Base-by-base conservation (phyloP, 2,888 invertebrate species). In the Catocala fraxini region DNA sequence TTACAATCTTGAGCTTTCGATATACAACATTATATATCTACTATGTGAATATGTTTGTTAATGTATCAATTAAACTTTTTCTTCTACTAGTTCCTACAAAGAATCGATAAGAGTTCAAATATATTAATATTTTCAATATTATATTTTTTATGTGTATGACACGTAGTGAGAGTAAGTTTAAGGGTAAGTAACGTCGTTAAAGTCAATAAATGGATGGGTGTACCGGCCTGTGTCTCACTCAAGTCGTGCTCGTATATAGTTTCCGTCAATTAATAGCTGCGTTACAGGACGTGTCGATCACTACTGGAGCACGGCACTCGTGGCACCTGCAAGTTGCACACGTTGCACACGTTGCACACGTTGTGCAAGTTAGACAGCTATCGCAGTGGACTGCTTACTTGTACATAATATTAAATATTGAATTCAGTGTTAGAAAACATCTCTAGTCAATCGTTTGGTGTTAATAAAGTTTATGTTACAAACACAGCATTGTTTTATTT, bases 401-500 rank as follows among this genome's bases (percentile, higher is more conserved):
- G 59, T 52, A 47, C 56, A 56, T 35, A 49, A 12, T 25, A 35
- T 49, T 46, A 47, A 15, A 4, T 25, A 48, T 15, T 13, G 25
- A 49, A 12, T 15, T 39, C 25, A n/a, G 45, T 54, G 63, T 62
- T 61, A 54, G 52, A 15, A 42, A 53, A 42, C 33, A 45, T 11
- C 59, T 66, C 62, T 65, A 63, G 65, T 70, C 65, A 62, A 65
- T 60, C 49, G 66, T 74, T 61, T 59, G 49, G 55, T 63, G 67
- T 65, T 59, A 71, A 69, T 71, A 75, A 75, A 75, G 55, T 74
- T 56, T 59, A 64, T 66, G 75, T 75, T 74, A 73, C 60, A 0
- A 56, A 59, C 13, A 47, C n/a, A 0, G 4, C 3, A 34, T 25
- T 47, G 53, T 57, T 47, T 68, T 46, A 5, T 42, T 33, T 25